phyloP scores from a whole-genome alignment of 2,888 invertebrate genomes.

The Philereme transversata region DNA sequence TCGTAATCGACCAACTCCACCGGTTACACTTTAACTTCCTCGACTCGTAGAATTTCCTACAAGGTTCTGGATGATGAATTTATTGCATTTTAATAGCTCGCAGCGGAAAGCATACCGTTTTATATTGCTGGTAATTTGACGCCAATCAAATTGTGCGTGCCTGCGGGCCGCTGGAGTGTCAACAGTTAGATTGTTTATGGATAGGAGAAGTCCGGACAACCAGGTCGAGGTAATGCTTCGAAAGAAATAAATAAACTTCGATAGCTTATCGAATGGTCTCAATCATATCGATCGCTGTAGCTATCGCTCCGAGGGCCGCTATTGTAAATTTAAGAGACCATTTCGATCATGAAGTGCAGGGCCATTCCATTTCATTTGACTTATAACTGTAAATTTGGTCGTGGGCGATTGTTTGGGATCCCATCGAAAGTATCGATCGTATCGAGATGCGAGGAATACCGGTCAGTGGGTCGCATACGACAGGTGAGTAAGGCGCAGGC shows the following conservation, averaged over 20 bases:
- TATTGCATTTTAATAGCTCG: slow-evolving; percentile 64
- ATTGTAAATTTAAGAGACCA: slow-evolving; percentile 50
- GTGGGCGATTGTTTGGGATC: slow-evolving; percentile 59
- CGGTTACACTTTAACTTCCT: slow-evolving; percentile 53
- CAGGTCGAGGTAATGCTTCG: not conserved
- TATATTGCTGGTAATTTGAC: slow-evolving; percentile 54
- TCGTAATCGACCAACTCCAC: slow-evolving; percentile 64
- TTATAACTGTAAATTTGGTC: slow-evolving; percentile 54
- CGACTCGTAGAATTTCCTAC: slow-evolving; percentile 47
- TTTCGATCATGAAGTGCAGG: slow-evolving; percentile 60
- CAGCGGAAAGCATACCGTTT: slow-evolving; percentile 61
- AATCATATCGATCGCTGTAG: not conserved
- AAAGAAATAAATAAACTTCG: not conserved
- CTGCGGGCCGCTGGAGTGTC: slow-evolving; percentile 35
- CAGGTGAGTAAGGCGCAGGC: slow-evolving; percentile 60
- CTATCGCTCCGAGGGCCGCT: slow-evolving; percentile 35
- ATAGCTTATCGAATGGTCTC: not conserved
- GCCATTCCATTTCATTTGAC: slow-evolving; percentile 48
- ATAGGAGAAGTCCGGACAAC: slow-evolving; percentile 23
- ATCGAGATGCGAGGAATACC: slow-evolving; percentile 51
- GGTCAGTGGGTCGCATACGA: slow-evolving; percentile 65
- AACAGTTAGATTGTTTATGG: slow-evolving; percentile 33
- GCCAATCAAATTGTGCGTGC: slow-evolving; percentile 51
- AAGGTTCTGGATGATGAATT: slow-evolving; percentile 50
- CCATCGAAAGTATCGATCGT: slow-evolving; percentile 60